Conservation (phyloP, 2,113 vertebrate species). For the Takifugu flavidus region DNA sequence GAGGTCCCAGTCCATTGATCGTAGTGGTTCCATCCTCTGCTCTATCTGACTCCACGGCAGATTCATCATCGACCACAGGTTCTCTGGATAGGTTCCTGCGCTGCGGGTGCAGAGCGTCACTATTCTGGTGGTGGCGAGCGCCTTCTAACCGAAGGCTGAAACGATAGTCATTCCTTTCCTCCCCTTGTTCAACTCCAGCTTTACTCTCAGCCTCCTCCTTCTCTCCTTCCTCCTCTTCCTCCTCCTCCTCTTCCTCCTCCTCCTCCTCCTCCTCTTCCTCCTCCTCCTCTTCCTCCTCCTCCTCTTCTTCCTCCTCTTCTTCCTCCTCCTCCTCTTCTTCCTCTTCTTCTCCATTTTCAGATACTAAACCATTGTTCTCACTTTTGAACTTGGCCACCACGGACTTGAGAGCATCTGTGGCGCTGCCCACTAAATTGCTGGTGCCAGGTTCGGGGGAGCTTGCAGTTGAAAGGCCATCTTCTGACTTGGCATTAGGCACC, state of each 20-base stretch:
- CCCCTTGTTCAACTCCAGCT: slow-evolving; percentile 79
- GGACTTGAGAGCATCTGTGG: slow-evolving; percentile 92
- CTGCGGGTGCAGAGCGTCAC: slow-evolving; percentile 89
- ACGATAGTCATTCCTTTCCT: slow-evolving; percentile 82
- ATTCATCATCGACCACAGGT: slow-evolving; percentile 85
- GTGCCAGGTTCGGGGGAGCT: slow-evolving; percentile 96
- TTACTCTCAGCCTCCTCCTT: slow-evolving; percentile 87
- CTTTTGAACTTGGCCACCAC: slow-evolving; percentile 97
- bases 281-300: slow-evolving; percentile 86
- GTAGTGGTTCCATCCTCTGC: slow-evolving; percentile 73
- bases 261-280: slow-evolving; percentile 89
- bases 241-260: slow-evolving; percentile 85
- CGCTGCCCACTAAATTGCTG: slow-evolving; percentile 89
- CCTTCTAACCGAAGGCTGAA: slow-evolving; percentile 93
- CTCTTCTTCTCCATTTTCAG: slow-evolving; percentile 87
- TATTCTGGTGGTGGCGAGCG: slow-evolving; percentile 93
- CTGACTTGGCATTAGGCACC: slow-evolving; percentile 88
- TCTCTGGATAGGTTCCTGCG: slow-evolving; percentile 81
- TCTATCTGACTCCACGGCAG: slow-evolving; percentile 83
- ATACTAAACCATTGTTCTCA: slow-evolving; percentile 87
- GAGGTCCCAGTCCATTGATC: slow-evolving; percentile 87
- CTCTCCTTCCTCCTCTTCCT: slow-evolving; percentile 85
- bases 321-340: slow-evolving; percentile 67
- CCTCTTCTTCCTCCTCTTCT: slow-evolving; percentile 59
- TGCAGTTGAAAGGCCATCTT: slow-evolving; percentile 89